Evolutionary conservation across 2,888 invertebrate species (phyloP), one percentile per base, ranked within the genome.

Genomic region (Hermaeophaga mercurialis): DNA sequence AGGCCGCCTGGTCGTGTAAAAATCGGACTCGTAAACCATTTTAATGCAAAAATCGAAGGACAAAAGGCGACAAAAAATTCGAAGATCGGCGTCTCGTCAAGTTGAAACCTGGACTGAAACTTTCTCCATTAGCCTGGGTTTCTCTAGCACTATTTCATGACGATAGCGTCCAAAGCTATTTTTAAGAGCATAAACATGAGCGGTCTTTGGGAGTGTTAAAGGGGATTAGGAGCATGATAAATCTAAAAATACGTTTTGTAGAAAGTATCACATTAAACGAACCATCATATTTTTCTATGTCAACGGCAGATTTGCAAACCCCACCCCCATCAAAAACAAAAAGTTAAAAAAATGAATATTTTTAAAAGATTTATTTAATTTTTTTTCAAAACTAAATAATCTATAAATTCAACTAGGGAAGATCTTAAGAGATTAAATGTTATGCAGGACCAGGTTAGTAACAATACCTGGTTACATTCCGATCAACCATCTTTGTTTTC

Each of bases 21-120:
- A 93, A 82, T 92, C 92, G 84, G 90, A 89, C 83, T 91, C 91
- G 88, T 92, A 92, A 82, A 92, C 92, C 92, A 93, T 93, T 81
- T 80, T 80, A 80, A n/a, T 11, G 31, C 28, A 33, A 22, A 46
- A 38, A 26, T 47, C 31, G 41, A 53, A 54, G 54, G 56, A 56
- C 36, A 44, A 58, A 44, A 53, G 49, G 58, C 56, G 54, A 58
- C 53, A 55, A 54, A 52, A 52, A 41, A 26, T 58, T 48, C 28
- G 39, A 17, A 55, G 59, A 54, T 68, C 69, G 71, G 69, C 69
- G 72, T 74, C 70, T 73, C 68, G 65, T 65, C 70, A 62, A 71
- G 71, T 71, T 73, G 59, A 72, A 67, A 73, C 68, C 70, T 65
- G 70, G 70, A 73, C 73, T 75, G 73, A 68, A 57, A 58, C 59